phyloP scores from a whole-genome alignment of 2,113 vertebrate species.

The Asarcornis scutulata region DNA sequence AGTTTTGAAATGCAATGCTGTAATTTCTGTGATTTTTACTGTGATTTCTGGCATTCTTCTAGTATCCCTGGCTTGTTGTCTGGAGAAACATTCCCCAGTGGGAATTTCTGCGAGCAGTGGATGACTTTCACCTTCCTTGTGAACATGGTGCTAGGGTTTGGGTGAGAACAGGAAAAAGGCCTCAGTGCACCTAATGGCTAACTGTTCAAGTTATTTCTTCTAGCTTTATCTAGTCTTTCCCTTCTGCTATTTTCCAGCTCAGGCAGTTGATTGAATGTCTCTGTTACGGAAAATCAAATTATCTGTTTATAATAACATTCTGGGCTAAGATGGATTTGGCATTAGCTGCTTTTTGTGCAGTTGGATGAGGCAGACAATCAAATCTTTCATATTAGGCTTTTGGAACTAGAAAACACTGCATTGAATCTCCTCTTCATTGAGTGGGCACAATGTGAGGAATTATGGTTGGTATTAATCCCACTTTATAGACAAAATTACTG shows the following conservation, averaged over 20 bases:
- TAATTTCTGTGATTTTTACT: neutral
- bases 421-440: conserved; percentile 25
- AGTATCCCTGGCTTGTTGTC: neutral
- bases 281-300: conserved; percentile 52
- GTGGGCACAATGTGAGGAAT: conserved; percentile 20
- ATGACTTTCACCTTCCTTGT: neutral
- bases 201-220: neutral
- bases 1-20: neutral
- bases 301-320: conserved; percentile 54
- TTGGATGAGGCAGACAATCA: conserved; percentile 2
- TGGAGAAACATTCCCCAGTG: neutral
- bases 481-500: neutral
- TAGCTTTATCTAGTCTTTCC: neutral
- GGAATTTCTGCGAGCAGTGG: neutral
- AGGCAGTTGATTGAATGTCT: conserved; percentile 10
- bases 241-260: neutral
- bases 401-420: conserved; percentile 11
- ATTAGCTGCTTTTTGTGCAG: conserved; percentile 24
- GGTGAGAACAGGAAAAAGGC: neutral
- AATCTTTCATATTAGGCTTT: conserved; percentile 25
- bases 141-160: neutral
- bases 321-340: conserved; percentile 41
- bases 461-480: neutral
- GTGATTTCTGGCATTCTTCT: neutral
- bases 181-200: neutral